A percentile compares a stretch with the other conserved stretches of the same genome.
These are phyloP conservation scores for Heterohyrax brucei DNA, from an alignment of 2,797 vertebrate species.

Conservation along the genomic window DNA sequence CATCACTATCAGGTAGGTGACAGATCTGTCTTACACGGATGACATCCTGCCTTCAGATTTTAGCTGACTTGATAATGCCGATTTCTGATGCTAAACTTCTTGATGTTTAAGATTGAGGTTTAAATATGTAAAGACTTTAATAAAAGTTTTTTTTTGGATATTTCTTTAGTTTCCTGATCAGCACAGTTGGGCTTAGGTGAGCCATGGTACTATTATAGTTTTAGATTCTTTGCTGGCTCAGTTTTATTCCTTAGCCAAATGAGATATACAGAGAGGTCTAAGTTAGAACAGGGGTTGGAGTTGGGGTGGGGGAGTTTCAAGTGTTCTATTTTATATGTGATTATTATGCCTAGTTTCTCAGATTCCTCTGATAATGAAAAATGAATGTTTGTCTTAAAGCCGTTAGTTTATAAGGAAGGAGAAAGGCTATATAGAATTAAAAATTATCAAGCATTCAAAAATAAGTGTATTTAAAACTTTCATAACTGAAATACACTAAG, in stretches of 20 bases:
- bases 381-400: not conserved
- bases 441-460: conserved; percentile 67
- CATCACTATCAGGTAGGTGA: conserved; percentile 97
- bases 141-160: conserved; percentile 8
- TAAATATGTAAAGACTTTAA: conserved; percentile 64
- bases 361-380: conserved; percentile 31
- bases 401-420: conserved; percentile 32
- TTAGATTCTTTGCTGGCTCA: conserved; percentile 28
- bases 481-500: conserved; percentile 1
- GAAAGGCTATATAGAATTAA: conserved; percentile 40
- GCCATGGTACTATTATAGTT: not conserved
- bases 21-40: not conserved
- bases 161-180: conserved; percentile 51
- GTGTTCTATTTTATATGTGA: conserved; percentile 53
- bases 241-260: conserved; percentile 51
- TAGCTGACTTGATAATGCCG: not conserved
- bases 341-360: conserved; percentile 65
- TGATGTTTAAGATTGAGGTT: conserved; percentile 58
- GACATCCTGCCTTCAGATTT: conserved; percentile 42
- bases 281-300: not conserved
- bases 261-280: conserved; percentile 9
- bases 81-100: conserved; percentile 19
- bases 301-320: conserved; percentile 72
- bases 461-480: conserved; percentile 59
- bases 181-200: not conserved